Conservation (phyloP, 2,797 vertebrate genomes). For the Sternarchorhynchus goeldii region DNA sequence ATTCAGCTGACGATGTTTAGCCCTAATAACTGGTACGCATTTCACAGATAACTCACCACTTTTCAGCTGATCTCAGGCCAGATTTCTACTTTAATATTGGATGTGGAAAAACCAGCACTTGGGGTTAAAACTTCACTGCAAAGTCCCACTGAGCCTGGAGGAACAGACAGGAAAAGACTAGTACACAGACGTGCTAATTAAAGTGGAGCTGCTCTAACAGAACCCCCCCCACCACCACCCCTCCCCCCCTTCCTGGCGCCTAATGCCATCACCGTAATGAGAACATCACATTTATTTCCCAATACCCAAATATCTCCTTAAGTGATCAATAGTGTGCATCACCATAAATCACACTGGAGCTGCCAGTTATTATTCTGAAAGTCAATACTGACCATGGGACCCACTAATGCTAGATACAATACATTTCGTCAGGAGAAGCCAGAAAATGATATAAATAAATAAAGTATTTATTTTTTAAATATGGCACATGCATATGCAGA, state of each 20-base stretch:
- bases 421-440: slow-evolving; percentile 89
- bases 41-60: slow-evolving; percentile 6
- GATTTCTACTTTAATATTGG: slow-evolving; percentile 5
- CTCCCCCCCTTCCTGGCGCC: slow-evolving; percentile 80
- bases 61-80: slow-evolving; percentile 31
- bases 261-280: slow-evolving; percentile 84
- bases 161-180: slow-evolving; percentile 54
- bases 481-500: slow-evolving; percentile 73
- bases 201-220: slow-evolving; percentile 66
- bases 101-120: slow-evolving; percentile 11
- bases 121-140: slow-evolving; percentile 38
- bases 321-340: slow-evolving; percentile 96
- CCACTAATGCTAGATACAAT: slow-evolving; percentile 89
- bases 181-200: slow-evolving; percentile 81
- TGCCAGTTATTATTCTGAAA: slow-evolving; percentile 95
- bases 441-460: slow-evolving; percentile 60
- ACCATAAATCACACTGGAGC: slow-evolving; percentile 94
- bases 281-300: slow-evolving; percentile 86
- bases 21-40: slow-evolving; percentile 23
- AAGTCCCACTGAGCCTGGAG: slow-evolving; percentile 40
- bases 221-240: background rate
- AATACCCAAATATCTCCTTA: slow-evolving; percentile 96
- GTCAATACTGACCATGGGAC: slow-evolving; percentile 91
- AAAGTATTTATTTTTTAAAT: slow-evolving; percentile 11
- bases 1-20: slow-evolving; percentile 1